phyloP scores from a whole-genome alignment of 1,140 invertebrate species.

The Cryptotermes secundus region DNA sequence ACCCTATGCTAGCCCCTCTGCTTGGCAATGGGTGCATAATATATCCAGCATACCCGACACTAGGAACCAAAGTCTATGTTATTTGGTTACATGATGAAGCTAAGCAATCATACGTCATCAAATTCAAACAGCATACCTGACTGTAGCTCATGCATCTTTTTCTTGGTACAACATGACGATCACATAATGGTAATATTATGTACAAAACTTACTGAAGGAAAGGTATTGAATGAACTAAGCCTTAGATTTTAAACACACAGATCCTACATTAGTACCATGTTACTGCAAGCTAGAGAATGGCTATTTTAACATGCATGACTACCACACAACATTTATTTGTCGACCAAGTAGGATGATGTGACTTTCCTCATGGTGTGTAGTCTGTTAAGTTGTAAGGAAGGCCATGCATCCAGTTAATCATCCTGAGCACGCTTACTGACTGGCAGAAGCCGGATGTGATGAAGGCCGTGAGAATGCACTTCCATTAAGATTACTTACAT shows the following conservation, averaged over 20 bases:
- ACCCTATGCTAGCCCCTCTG: not conserved
- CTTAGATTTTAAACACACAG: not conserved
- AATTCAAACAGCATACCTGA: no score
- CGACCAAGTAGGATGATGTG: not conserved
- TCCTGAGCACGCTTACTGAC: not conserved
- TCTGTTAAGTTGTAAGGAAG: not conserved
- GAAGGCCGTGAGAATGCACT: not conserved
- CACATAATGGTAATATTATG: not conserved
- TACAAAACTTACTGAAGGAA: not conserved
- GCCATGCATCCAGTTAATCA: slow-evolving; percentile 1
- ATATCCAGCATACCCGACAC: not conserved
- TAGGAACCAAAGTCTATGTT: not conserved
- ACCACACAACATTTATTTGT: not conserved
- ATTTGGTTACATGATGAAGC: not conserved
- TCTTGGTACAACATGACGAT: not conserved
- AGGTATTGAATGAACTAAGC: not conserved
- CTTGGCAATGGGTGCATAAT: not conserved
- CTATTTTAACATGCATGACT: not conserved
- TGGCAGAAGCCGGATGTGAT: not conserved
- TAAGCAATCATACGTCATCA: no score
- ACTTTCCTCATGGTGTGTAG: not conserved
- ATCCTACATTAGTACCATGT: not conserved
- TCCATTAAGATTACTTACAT: not conserved
- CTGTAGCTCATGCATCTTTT: not conserved
- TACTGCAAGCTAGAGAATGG: not conserved